Evolutionary conservation across 2,797 vertebrate genomes (phyloP).

Genomic region (Characodon lateralis): DNA sequence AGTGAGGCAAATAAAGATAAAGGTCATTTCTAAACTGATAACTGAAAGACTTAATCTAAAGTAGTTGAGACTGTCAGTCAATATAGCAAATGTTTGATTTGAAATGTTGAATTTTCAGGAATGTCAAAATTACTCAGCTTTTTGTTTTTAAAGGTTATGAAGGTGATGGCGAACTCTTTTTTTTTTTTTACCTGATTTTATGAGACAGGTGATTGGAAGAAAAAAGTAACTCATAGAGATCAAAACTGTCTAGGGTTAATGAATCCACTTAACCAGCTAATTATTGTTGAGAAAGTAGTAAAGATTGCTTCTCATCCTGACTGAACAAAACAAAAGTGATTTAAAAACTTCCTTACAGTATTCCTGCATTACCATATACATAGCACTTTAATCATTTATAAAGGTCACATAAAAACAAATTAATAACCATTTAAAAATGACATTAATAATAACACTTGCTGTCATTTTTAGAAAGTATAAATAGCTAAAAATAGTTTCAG

Average conservation of each 20-base stretch:
- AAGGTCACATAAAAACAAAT: neutral
- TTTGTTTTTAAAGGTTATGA: neutral
- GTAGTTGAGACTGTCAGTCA: constrained; percentile 6
- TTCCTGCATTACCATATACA: neutral
- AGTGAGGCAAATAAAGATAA: neutral
- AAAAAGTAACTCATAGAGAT: constrained; percentile 7
- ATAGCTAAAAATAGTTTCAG: too few species aligned
- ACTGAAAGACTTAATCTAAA: constrained; percentile 6
- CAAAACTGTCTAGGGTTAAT: constrained; percentile 41
- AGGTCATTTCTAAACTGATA: constrained; percentile 7
- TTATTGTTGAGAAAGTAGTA: constrained; percentile 18
- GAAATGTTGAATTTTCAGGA: neutral
- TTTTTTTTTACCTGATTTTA: constrained; percentile 17
- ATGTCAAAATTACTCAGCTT: constrained; percentile 22
- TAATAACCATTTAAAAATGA: neutral
- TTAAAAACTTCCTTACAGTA: neutral
- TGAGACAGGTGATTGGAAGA: constrained; percentile 27
- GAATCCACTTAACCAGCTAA: neutral
- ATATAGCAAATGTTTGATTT: constrained; percentile 18
- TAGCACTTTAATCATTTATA: neutral
- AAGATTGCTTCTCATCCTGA: constrained; percentile 12
- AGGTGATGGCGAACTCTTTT: constrained; percentile 13
- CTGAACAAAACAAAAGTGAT: neutral
- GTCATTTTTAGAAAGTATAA: too few species aligned
- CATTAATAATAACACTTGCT: neutral